These are phyloP conservation scores for Panagrolaimus sp. DNA, from an alignment of 1,140 invertebrate genomes.

Conservation along the genomic window DNA sequence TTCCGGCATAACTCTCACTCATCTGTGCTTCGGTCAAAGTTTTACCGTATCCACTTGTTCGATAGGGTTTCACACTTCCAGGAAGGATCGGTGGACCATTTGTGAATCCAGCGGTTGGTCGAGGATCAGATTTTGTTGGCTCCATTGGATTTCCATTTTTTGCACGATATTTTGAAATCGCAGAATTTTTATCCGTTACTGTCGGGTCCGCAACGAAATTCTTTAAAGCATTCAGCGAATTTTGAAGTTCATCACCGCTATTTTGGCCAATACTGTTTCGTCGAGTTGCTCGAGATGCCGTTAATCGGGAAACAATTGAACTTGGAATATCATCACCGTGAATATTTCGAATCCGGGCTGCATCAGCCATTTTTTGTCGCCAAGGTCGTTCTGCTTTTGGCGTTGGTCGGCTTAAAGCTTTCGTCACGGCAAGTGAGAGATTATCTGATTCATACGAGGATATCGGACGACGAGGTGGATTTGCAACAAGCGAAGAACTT, in stretches of 20 bases:
- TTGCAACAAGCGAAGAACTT: background rate
- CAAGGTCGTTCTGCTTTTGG: conserved; percentile 42
- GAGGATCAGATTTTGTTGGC: background rate
- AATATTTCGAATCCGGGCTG: conserved; percentile 27
- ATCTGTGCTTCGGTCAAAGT: background rate
- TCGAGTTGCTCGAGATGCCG: background rate
- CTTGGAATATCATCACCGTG: background rate
- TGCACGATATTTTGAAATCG: conserved; percentile 11
- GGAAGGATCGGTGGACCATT: background rate
- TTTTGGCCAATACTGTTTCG: conserved; percentile 1
- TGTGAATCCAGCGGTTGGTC: background rate
- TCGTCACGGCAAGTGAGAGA: background rate
- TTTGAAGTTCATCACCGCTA: background rate
- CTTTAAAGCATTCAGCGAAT: background rate
- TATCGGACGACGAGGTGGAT: background rate
- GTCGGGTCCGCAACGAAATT: background rate
- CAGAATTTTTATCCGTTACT: background rate
- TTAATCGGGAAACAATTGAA: background rate
- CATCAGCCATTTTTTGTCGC: conserved; percentile 41
- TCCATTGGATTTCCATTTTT: conserved; percentile 5
- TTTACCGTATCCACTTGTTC: background rate
- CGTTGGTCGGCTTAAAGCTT: background rate
- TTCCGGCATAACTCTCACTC: background rate
- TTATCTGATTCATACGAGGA: background rate
- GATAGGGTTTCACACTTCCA: background rate